phyloP scores from a whole-genome alignment of 1,140 invertebrate genomes.

The Lepidostoma basale region DNA sequence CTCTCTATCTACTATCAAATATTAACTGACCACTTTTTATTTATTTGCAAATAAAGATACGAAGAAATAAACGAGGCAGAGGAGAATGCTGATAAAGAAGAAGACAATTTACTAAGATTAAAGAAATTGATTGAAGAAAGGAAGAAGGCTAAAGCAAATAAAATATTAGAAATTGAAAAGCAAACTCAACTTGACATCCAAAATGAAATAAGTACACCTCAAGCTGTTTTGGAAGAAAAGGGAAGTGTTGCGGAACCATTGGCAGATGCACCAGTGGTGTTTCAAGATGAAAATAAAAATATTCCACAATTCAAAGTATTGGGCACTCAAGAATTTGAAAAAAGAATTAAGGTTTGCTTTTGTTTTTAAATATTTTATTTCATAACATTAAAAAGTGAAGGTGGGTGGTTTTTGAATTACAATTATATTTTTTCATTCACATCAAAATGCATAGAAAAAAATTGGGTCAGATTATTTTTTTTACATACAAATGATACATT shows the following conservation, averaged over 20 bases:
- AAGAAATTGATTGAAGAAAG: slow-evolving; percentile 65
- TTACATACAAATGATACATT: too few species aligned
- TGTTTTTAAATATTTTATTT: too few species aligned
- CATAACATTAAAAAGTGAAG: too few species aligned
- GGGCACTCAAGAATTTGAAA: slow-evolving; percentile 58
- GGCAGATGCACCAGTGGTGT: neutral
- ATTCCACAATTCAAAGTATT: slow-evolving; percentile 59
- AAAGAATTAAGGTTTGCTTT: slow-evolving; percentile 53
- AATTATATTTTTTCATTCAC: too few species aligned
- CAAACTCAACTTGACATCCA: neutral
- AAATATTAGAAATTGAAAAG: neutral
- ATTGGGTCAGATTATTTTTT: too few species aligned
- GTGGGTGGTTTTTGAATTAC: too few species aligned
- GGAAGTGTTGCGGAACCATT: neutral
- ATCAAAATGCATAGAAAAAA: too few species aligned
- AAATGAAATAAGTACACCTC: neutral
- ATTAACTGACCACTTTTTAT: neutral
- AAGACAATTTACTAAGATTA: slow-evolving; percentile 63
- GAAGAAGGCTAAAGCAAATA: slow-evolving; percentile 49
- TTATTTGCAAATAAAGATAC: too few species aligned
- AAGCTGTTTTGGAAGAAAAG: neutral
- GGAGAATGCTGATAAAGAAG: slow-evolving; percentile 55
- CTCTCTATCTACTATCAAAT: too few species aligned
- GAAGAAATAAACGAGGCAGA: slow-evolving; percentile 52
- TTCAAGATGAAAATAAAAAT: neutral